A percentile compares a stretch with the other conserved stretches of the same genome.
Evolutionary conservation across 1,140 invertebrate species (phyloP).

Genomic region (Drosophila chauvacae): DNA sequence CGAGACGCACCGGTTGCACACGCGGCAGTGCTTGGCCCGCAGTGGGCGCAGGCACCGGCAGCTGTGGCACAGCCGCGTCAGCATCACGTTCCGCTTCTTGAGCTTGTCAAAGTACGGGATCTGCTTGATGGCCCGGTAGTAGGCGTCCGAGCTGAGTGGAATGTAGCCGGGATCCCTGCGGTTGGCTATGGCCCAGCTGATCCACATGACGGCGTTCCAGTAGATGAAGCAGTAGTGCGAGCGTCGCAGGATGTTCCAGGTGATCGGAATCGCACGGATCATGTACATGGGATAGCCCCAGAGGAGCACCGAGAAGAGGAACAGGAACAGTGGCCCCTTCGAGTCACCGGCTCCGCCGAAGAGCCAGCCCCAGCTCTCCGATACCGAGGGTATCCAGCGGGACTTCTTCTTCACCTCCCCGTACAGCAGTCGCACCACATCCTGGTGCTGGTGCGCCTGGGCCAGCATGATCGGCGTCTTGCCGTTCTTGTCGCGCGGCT

Average conservation of each 20-base stretch:
- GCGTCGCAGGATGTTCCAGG: conserved; percentile 93
- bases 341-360: conserved; percentile 96
- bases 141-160: conserved; percentile 94
- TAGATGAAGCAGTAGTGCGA: conserved; percentile 96
- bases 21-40: conserved; percentile 95
- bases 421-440: conserved; percentile 92
- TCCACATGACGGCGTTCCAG: conserved; percentile 96
- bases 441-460: conserved; percentile 92
- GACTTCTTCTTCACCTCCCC: conserved; percentile 91
- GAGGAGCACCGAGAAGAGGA: conserved; percentile 92
- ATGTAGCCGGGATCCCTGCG: conserved; percentile 95
- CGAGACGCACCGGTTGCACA: conserved; percentile 95
- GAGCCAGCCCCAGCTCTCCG: conserved; percentile 94
- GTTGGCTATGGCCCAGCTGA: conserved; percentile 95
- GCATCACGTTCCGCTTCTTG: conserved; percentile 93
- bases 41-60: conserved; percentile 94
- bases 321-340: conserved; percentile 94
- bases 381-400: conserved; percentile 93
- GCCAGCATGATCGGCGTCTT: conserved; percentile 95
- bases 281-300: conserved; percentile 98
- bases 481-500: conserved; percentile 94
- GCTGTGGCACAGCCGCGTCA: conserved; percentile 95
- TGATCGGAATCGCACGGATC: conserved; percentile 93
- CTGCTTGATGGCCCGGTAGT: conserved; percentile 94
- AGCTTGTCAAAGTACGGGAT: conserved; percentile 95